Evolutionary conservation across 1,140 invertebrate genomes (phyloP), one percentile per base, ranked within the genome.

Genomic region (Danaus melanippus): DNA sequence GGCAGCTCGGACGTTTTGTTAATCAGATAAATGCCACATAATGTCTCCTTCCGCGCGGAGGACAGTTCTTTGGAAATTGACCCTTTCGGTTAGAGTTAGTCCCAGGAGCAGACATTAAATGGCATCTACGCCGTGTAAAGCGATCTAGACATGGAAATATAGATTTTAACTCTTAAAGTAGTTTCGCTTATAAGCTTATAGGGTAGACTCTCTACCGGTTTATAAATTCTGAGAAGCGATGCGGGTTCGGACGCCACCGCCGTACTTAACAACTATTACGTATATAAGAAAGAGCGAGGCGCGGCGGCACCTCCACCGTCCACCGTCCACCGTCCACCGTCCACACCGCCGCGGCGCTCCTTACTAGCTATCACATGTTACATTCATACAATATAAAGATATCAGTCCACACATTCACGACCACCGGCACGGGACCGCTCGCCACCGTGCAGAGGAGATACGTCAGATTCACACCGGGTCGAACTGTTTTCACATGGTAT

Each of bases 321-420:
- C n/a, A n/a, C n/a, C n/a, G n/a, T 71, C 69, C 77, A 83, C 77
- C 79, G 79, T 76, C 76, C 70, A 64, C 63, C 69, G 73, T 71
- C 66, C 71, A 69, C 63, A 46, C 62, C 53, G 51, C 62, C 65
- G 60, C 52, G 47, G 56, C 61, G 46, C 61, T 62, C 42, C 44
- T 48, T 49, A 63, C 21, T 32, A 32, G 2, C 21, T 32, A 32
- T 32, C 21, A 32, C 21, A 32, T 32, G 21, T 5, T 32, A 32
- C 21, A 32, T 32, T 32, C 21, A 32, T 32, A 32, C 21, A 7
- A 32, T 32, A 32, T 32, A 32, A 32, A 32, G 21, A 7, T 32
- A 32, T 32, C 21, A 55, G 47, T 49, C 52, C 53, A 50, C 42
- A 45, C 56, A 44, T 42, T 39, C 44, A 53, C 53, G 50, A 53